phyloP scores from a whole-genome alignment of 64 coral and sea anemone species.

The Acropora tenuis region DNA sequence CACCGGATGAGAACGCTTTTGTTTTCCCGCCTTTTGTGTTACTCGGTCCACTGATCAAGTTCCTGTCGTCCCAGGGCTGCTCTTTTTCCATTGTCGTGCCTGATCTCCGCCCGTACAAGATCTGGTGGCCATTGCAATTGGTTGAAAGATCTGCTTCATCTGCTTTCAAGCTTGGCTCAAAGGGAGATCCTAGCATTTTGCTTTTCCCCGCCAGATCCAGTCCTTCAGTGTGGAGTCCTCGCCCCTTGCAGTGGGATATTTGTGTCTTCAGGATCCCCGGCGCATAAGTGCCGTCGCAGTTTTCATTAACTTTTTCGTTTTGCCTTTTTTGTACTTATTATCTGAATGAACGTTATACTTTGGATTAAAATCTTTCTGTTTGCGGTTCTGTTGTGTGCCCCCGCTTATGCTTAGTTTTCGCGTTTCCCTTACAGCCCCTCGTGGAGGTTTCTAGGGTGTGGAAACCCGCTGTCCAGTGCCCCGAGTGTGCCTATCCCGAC shows the following conservation, averaged over 20 bases:
- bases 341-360: neutral
- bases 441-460: conserved; percentile 27
- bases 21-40: conserved; percentile 29
- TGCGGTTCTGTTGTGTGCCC: conserved; percentile 15
- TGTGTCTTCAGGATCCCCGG: conserved; percentile 41
- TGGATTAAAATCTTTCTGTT: neutral
- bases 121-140: conserved; percentile 62
- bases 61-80: conserved; percentile 24
- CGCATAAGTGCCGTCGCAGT: neutral
- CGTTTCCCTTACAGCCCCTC: conserved; percentile 10
- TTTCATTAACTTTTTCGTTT: conserved; percentile 20
- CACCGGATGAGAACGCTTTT: conserved; percentile 30
- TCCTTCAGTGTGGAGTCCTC: neutral
- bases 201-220: conserved; percentile 20
- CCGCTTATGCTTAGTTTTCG: neutral
- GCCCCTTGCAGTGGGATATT: conserved; percentile 37
- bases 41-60: conserved; percentile 23
- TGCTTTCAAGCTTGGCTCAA: conserved; percentile 41
- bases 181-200: conserved; percentile 7
- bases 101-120: conserved; percentile 16
- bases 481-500: conserved; percentile 12
- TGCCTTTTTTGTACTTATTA: neutral
- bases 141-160: neutral
- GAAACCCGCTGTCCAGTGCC: conserved; percentile 37
- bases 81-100: conserved; percentile 12